These are phyloP conservation scores for Phrynocephalus vlangalii DNA, from an alignment of 2,797 vertebrate species.

Conservation along the genomic window DNA sequence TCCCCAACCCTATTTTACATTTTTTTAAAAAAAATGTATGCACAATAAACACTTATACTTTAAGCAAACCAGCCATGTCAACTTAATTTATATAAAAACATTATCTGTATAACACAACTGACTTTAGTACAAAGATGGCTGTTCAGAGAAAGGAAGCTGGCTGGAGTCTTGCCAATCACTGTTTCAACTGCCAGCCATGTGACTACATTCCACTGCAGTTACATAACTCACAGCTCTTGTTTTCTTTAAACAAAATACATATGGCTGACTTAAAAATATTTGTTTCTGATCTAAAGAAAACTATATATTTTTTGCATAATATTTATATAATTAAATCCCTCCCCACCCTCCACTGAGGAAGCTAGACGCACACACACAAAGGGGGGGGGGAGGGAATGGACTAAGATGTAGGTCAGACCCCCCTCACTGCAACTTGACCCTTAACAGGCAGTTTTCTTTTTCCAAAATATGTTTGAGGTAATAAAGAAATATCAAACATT, in stretches of 20 bases:
- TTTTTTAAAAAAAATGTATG: slow-evolving; percentile 78
- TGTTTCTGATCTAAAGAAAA: slow-evolving; percentile 81
- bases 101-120: slow-evolving; percentile 73
- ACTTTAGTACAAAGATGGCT: slow-evolving; percentile 79
- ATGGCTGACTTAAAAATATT: slow-evolving; percentile 82
- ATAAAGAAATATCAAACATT: slow-evolving; percentile 72
- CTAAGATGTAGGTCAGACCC: slow-evolving; percentile 68
- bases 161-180: slow-evolving; percentile 67
- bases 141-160: slow-evolving; percentile 77
- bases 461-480: slow-evolving; percentile 75
- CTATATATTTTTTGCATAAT: slow-evolving; percentile 81
- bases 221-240: slow-evolving; percentile 56
- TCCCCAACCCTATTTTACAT: slow-evolving; percentile 69
- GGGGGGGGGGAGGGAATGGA: slow-evolving; percentile 44
- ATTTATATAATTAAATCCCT: slow-evolving; percentile 72
- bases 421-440: slow-evolving; percentile 66
- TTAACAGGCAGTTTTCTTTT: slow-evolving; percentile 66
- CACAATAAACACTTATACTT: slow-evolving; percentile 80
- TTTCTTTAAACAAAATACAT: slow-evolving; percentile 81
- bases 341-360: slow-evolving; percentile 57
- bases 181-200: slow-evolving; percentile 57
- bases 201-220: slow-evolving; percentile 43
- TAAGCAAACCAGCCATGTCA: slow-evolving; percentile 78
- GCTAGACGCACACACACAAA: slow-evolving; percentile 59
- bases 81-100: slow-evolving; percentile 81